Base-by-base conservation (phyloP, 2,797 vertebrate species). In the Notoglanidium macrostoma region DNA sequence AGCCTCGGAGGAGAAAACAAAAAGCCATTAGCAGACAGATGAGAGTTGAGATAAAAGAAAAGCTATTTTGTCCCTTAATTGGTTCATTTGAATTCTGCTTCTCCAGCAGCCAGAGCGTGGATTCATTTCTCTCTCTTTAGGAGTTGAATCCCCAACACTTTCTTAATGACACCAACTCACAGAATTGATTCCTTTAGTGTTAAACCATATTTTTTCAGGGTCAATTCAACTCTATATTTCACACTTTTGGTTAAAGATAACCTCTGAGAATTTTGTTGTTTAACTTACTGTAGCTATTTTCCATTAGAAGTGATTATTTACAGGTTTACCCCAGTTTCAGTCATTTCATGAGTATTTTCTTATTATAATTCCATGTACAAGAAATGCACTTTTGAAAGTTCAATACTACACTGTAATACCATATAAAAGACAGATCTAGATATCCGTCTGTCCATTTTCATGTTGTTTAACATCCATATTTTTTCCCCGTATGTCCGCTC, bases 1-100 rank as follows among this genome's bases (percentile, higher is more conserved):
- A 91, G 96, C 96, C 96, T 96, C 90, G n/a, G 73, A 84, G 85
- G 85, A 90, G 0, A 84, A 87, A 83, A 63, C 9, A 70, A 15
- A n/a, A 40, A 15, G 7, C 0, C 61, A 83, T 59, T 40, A 80
- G 78, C n/a, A 23, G 17, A 83, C 63, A 32, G 2, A 65, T 57
- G 23, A 1, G 54, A 15, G 29, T 23, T 57, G 23, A 21, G n/a
- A 78, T 11, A 78, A 32, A 78, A 32, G 49, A 51, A 12, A 29
- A 14, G 46, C 32, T 74, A 10, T 70, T 40, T 40, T 40, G 40
- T 73, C 5, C 2, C 0, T 15, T 49, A 12, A 74, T 17, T 77
- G 17, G 49, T 73, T 44, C 9, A 10, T 54, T 32, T 57, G 1
- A 1, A 5, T 78, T 78, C 29, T 21, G 51, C 14, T 74, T 49